Conservation (phyloP, 2,113 vertebrate genomes). For the Phalacrocorax carbo region DNA sequence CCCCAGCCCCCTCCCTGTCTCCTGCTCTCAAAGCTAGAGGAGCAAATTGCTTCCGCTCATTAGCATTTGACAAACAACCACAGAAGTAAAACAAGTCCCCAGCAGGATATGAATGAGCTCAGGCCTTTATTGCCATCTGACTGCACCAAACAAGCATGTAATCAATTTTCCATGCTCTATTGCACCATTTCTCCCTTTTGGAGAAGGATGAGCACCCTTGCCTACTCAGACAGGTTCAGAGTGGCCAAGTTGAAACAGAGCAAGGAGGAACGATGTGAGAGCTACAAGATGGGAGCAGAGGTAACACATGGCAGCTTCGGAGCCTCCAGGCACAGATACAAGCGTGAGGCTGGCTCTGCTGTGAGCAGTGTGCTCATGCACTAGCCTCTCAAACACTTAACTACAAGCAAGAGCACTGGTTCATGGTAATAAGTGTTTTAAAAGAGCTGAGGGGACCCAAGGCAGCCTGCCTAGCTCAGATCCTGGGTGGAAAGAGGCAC, state of each 20-base stretch:
- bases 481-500: not conserved
- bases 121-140: not conserved
- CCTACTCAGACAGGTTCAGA: not conserved
- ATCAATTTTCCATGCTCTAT: not conserved
- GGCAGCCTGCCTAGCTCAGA: not conserved
- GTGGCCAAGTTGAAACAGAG: not conserved
- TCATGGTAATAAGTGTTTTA: accelerated
- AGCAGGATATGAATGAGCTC: not conserved
- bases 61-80: slow-evolving; percentile 18
- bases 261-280: not conserved
- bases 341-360: not conserved
- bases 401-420: too few relatives aligned
- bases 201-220: not conserved
- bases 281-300: not conserved
- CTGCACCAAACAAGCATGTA: not conserved
- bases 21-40: not conserved
- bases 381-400: accelerated
- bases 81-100: not conserved
- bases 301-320: not conserved
- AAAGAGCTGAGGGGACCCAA: not conserved
- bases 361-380: not conserved
- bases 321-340: not conserved
- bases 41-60: not conserved
- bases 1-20: not conserved
- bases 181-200: not conserved